Conservation (phyloP, 1,140 invertebrate species). For the Eriocheir sinensis region DNA sequence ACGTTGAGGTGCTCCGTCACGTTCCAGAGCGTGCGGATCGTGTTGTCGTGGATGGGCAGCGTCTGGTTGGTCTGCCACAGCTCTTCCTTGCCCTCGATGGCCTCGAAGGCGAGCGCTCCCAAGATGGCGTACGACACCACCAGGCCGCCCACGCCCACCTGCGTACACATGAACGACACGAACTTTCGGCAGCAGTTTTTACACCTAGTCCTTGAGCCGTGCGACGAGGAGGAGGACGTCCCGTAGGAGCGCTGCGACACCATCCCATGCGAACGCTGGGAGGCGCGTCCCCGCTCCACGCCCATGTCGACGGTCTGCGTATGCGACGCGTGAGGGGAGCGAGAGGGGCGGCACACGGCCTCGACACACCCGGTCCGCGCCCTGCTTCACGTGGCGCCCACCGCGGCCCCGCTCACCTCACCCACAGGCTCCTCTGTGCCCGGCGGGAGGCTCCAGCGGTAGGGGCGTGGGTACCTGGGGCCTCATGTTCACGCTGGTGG, state of each 20-base stretch:
- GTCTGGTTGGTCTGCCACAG: constrained; percentile 84
- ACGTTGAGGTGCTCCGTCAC: constrained; percentile 88
- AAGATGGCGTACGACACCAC: constrained; percentile 97
- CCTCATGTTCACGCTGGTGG: not conserved
- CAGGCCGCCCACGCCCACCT: constrained; percentile 95
- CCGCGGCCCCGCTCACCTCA: not conserved
- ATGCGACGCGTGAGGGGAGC: not conserved
- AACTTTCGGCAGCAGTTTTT: constrained; percentile 92
- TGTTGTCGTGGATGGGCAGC: constrained; percentile 82
- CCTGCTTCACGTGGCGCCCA: not conserved
- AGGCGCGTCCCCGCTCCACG: constrained; percentile 77
- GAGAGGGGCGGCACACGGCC: not conserved
- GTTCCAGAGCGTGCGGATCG: constrained; percentile 87
- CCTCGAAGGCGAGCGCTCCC: constrained; percentile 95
- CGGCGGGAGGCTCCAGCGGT: not conserved
- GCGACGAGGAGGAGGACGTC: constrained; percentile 86
- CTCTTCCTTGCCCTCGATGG: constrained; percentile 88
- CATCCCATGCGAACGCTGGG: constrained; percentile 79
- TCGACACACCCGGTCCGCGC: not conserved
- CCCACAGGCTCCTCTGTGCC: constrained; percentile 12
- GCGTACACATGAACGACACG: constrained; percentile 94
- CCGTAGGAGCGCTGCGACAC: constrained; percentile 86
- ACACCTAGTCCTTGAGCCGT: constrained; percentile 72
- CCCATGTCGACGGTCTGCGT: constrained; percentile 43
- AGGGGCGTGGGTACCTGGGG: not conserved